These are phyloP conservation scores for Rhipidura dahli DNA, from an alignment of 2,113 vertebrate genomes.

Conservation along the genomic window DNA sequence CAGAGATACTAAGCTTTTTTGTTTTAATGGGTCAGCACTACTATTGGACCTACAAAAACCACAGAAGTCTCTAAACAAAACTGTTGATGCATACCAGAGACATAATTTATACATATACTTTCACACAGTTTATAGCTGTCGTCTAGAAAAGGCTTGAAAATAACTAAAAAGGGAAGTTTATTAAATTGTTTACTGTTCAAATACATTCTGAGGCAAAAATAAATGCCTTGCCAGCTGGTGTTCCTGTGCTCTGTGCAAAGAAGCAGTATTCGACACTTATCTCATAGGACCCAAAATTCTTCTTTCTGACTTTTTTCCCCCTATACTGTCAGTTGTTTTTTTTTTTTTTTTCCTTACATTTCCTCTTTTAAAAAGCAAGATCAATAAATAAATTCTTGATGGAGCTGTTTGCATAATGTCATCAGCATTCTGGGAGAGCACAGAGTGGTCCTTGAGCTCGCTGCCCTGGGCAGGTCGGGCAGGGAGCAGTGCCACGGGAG, in stretches of 20 bases:
- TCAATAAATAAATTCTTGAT: conserved; percentile 23
- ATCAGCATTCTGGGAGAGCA: not conserved
- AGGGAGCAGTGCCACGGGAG: not conserved
- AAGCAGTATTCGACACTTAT: conserved; percentile 48
- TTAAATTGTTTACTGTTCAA: conserved; percentile 65
- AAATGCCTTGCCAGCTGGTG: conserved; percentile 64
- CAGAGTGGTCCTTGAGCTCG: not conserved
- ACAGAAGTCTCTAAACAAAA: not conserved
- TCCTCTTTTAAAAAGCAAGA: conserved; percentile 6
- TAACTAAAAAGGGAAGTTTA: conserved; percentile 46
- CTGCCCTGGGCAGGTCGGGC: not conserved
- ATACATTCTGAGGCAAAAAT: conserved; percentile 65
- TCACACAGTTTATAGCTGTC: conserved; percentile 23
- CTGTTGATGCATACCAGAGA: not conserved
- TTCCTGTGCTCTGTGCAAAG: conserved; percentile 53
- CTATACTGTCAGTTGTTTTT: not conserved
- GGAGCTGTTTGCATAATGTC: not conserved
- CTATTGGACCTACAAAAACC: not conserved
- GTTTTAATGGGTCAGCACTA: not conserved
- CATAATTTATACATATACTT: not conserved
- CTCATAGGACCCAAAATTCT: conserved; percentile 63
- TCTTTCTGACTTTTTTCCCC: not conserved
- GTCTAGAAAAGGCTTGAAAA: conserved; percentile 48
- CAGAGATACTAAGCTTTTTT: not conserved
- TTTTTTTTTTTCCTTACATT: not conserved